Evolutionary conservation across 2,797 vertebrate species (phyloP).

Genomic region (Poeciliopsis presidionis): DNA sequence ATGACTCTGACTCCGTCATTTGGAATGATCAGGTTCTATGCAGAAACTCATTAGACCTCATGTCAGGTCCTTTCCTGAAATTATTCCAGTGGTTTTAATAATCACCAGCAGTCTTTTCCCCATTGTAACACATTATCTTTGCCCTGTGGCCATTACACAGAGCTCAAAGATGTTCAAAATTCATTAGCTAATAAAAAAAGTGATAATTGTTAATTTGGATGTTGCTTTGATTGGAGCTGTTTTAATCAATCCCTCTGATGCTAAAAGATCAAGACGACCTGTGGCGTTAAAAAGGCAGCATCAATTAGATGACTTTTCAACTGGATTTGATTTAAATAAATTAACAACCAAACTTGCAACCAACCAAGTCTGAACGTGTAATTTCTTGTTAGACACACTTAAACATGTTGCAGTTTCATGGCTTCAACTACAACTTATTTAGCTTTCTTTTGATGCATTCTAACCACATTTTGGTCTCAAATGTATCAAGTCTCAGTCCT

Average conservation of each 20-base stretch:
- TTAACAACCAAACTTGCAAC: background rate
- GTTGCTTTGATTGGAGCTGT: background rate
- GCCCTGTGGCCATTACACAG: background rate
- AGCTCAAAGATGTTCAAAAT: conserved; percentile 7
- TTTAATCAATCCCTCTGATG: conserved; percentile 2
- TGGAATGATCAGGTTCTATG: background rate
- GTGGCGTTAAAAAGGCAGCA: conserved; percentile 25
- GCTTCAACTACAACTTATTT: background rate
- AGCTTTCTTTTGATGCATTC: background rate
- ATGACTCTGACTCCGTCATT: conserved; percentile 15
- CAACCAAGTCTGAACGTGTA: background rate
- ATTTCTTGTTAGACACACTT: background rate
- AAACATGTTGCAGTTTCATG: background rate
- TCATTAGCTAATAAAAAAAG: conserved; percentile 7
- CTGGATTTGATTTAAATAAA: background rate
- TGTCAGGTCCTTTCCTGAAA: conserved; percentile 15
- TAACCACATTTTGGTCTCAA: background rate
- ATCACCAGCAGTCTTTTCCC: conserved; percentile 1
- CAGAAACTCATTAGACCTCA: conserved; percentile 8
- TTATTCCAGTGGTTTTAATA: conserved; percentile 17
- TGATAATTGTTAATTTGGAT: background rate
- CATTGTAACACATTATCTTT: conserved; percentile 9
- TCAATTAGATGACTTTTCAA: conserved; percentile 22
- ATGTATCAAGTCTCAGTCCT: background rate
- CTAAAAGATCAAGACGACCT: conserved; percentile 11